Evolutionary conservation across 1,140 invertebrate genomes (phyloP).

Genomic region (Panonychus citri): DNA sequence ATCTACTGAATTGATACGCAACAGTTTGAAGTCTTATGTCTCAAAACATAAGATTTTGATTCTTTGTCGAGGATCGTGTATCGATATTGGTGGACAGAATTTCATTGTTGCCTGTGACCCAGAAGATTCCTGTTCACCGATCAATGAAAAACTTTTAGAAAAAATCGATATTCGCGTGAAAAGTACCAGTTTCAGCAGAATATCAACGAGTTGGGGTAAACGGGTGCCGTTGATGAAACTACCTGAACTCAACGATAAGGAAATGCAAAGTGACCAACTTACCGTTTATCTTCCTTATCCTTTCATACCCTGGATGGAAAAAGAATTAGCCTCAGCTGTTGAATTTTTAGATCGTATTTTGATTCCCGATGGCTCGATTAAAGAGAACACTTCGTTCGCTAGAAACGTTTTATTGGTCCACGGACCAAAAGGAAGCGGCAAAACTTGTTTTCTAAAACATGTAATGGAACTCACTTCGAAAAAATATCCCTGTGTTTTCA

Average conservation of each 20-base stretch:
- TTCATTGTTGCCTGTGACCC: neutral
- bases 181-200: neutral
- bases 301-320: neutral
- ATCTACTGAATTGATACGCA: too few species aligned
- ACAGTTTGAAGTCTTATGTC: neutral
- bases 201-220: neutral
- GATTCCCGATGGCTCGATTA: neutral
- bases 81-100: neutral
- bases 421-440: slow-evolving; percentile 47
- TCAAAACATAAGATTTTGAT: neutral
- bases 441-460: slow-evolving; percentile 39
- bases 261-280: too few species aligned
- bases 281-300: neutral
- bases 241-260: neutral
- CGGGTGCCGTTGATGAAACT: neutral
- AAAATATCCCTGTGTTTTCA: slow-evolving; percentile 33
- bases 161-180: neutral
- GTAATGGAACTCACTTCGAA: slow-evolving; percentile 32
- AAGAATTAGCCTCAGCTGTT: neutral
- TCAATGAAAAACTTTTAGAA: neutral
- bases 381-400: slow-evolving; percentile 3
- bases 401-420: slow-evolving; percentile 20
- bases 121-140: neutral
- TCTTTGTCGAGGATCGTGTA: neutral
- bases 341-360: neutral